Percentiles rank a stretch among this genome's conserved stretches.
Evolutionary conservation across 2,888 invertebrate species (phyloP).

Genomic region (Macrosoma leucophasiata): DNA sequence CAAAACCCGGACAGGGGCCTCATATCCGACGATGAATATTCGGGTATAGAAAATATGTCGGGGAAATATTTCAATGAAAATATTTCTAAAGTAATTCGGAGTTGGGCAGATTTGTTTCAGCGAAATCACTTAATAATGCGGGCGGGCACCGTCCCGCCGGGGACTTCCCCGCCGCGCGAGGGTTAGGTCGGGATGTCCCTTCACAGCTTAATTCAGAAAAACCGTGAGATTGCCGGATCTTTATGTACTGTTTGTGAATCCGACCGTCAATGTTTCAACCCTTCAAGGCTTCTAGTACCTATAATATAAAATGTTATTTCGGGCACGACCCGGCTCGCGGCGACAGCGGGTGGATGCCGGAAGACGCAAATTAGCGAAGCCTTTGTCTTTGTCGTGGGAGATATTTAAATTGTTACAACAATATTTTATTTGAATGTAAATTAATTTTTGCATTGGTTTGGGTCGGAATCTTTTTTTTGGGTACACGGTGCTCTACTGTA

Average conservation of each 20-base stretch:
- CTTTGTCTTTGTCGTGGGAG: no score
- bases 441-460: no score
- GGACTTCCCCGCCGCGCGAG: conserved; percentile 45
- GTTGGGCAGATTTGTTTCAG: conserved; percentile 47
- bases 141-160: conserved; percentile 30
- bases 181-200: conserved; percentile 49
- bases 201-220: conserved; percentile 65
- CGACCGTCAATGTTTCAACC: conserved; percentile 61
- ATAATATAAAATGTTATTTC: conserved; percentile 59
- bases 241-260: conserved; percentile 66
- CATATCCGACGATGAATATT: no score
- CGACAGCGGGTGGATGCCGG: conserved; percentile 37
- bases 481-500: no score
- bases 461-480: no score
- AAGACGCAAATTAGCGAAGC: conserved; percentile 39
- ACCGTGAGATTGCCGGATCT: conserved; percentile 59
- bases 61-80: conserved; percentile 24
- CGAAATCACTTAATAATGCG: conserved; percentile 61
- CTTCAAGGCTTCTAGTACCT: conserved; percentile 47
- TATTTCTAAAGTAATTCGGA: conserved; percentile 43
- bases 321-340: conserved; percentile 40
- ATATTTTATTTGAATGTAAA: no score
- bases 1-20: no score
- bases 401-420: no score
- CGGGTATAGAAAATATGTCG: conserved; percentile 3